Evolutionary conservation across 2,888 invertebrate genomes (phyloP).

Genomic region (Muscina levida): DNA sequence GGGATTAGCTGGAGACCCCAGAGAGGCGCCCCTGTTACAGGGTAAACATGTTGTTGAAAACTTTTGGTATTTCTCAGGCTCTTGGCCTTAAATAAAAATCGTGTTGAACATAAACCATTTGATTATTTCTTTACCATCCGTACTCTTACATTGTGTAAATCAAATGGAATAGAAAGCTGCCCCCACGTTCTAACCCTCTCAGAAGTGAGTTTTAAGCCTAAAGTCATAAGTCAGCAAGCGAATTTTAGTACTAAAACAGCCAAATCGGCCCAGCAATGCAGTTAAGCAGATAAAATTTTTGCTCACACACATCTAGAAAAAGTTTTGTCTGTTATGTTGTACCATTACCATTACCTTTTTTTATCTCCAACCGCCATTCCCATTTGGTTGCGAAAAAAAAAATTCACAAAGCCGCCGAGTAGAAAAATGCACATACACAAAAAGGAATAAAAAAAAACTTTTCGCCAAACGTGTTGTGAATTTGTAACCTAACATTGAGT

Average conservation of each 20-base stretch:
- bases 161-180: too few relatives aligned
- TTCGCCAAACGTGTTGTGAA: constrained; percentile 33
- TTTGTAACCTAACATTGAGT: neutral
- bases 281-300: constrained; percentile 52
- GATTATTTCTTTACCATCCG: constrained; percentile 21
- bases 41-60: too few relatives aligned
- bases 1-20: neutral
- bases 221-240: constrained; percentile 62
- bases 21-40: neutral
- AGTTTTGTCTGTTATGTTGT: neutral
- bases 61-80: neutral
- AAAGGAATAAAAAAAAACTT: constrained; percentile 13
- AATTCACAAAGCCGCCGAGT: neutral
- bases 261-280: constrained; percentile 52
- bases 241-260: constrained; percentile 44
- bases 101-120: constrained; percentile 58
- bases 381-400: neutral
- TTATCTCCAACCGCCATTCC: neutral
- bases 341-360: neutral
- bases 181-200: too few relatives aligned
- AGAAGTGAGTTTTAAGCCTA: constrained; percentile 40
- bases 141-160: too few relatives aligned
- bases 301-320: neutral
- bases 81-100: constrained; percentile 27
- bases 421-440: too few relatives aligned